phyloP scores from a whole-genome alignment of 1,140 invertebrate genomes.

The Sycophila sp. region DNA sequence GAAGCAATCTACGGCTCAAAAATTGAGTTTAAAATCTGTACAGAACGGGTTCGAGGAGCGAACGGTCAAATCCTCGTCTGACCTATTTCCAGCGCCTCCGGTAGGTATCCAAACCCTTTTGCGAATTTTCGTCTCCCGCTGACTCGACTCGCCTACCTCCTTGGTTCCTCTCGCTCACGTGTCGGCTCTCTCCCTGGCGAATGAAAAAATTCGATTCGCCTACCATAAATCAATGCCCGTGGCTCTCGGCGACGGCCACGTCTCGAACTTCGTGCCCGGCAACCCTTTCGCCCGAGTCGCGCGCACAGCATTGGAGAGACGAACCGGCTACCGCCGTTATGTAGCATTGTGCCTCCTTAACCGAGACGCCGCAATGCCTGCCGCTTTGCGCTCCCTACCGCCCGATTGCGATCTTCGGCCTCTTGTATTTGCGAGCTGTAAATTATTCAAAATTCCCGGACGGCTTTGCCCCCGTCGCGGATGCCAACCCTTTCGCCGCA shows the following conservation, averaged over 20 bases:
- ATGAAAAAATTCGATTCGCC: slow-evolving; percentile 57
- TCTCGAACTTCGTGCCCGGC: slow-evolving; percentile 33
- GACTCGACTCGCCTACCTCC: not conserved
- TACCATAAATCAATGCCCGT: slow-evolving; percentile 56
- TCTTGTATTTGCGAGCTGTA: slow-evolving; percentile 55
- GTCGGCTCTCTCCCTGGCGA: not conserved
- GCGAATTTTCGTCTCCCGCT: slow-evolving; percentile 33
- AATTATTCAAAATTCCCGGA: slow-evolving; percentile 53
- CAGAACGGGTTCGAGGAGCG: not conserved
- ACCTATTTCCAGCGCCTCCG: slow-evolving; percentile 11
- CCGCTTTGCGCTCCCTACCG: slow-evolving; percentile 50
- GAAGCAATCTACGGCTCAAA: too few species aligned
- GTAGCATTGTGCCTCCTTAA: slow-evolving; percentile 39
- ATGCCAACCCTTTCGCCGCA: slow-evolving; percentile 6
- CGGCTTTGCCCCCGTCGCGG: not conserved
- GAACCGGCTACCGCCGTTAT: slow-evolving; percentile 39
- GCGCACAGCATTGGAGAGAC: not conserved
- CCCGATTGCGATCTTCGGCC: slow-evolving; percentile 45
- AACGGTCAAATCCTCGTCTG: not conserved
- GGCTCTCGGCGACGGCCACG: slow-evolving; percentile 40
- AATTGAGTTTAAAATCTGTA: too few species aligned
- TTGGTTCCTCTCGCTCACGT: slow-evolving; percentile 18
- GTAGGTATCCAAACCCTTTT: slow-evolving; percentile 25
- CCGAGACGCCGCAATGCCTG: slow-evolving; percentile 46
- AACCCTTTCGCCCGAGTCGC: slow-evolving; percentile 43